Percentiles rank a stretch among this genome's conserved stretches.
Conservation (phyloP, 2,113 vertebrate genomes). For the Sceloporus tristichus region DNA sequence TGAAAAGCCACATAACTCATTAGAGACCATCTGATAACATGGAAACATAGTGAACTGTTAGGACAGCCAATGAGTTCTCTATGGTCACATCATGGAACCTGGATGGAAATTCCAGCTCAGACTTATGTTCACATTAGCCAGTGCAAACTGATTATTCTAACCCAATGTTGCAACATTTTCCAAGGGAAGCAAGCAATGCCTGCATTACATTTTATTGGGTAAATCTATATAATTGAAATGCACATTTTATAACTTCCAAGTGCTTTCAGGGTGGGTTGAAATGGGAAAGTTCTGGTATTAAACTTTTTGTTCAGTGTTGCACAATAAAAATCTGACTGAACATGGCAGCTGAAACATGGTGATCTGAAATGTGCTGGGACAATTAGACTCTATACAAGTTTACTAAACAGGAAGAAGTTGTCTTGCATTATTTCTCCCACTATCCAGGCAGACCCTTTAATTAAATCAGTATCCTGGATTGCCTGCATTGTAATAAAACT, state of each 20-base stretch:
- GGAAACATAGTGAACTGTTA: background rate
- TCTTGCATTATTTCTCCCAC: conserved; percentile 61
- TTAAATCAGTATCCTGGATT: conserved; percentile 75
- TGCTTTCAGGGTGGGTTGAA: background rate
- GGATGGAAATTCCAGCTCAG: background rate
- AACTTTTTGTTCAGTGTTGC: background rate
- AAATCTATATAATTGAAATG: background rate
- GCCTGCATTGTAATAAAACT: conserved; percentile 85
- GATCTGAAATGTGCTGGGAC: conserved; percentile 64
- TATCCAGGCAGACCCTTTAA: conserved; percentile 75
- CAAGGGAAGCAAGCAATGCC: background rate
- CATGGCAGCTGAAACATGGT: conserved; percentile 55
- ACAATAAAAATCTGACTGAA: conserved; percentile 51
- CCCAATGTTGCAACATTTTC: background rate
- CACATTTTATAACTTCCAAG: background rate
- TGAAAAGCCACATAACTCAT: background rate
- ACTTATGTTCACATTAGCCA: background rate
- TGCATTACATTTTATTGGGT: background rate
- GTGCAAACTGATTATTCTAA: background rate
- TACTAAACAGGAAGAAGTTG: conserved; percentile 72
- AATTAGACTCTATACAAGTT: conserved; percentile 75
- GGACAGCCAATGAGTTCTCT: background rate
- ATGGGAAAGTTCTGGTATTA: background rate
- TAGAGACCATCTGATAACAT: background rate
- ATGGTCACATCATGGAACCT: background rate